Evolutionary conservation across 2,797 vertebrate species (phyloP), one percentile per base, ranked within the genome.

Genomic region (Cichlasoma orientale): DNA sequence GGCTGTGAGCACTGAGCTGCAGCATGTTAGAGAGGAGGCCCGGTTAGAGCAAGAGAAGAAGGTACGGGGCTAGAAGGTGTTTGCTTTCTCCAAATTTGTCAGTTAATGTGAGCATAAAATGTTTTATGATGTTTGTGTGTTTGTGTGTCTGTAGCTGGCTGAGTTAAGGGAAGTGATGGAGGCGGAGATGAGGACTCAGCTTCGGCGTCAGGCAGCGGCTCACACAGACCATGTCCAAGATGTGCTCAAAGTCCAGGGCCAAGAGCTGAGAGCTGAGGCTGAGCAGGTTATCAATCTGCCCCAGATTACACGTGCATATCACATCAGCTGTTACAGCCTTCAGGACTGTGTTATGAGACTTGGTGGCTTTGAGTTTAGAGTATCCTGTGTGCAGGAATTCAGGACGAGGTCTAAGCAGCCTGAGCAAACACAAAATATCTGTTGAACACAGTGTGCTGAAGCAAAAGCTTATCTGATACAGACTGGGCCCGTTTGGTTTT

Each of bases 151-250:
- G 7, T 12, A 99, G 98, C 90, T 97, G 33, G 95, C 96, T 8
- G 97, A 99, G 87, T 90, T 98, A 12, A 95, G 97, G 27, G 98
- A 98, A 23, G 96, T 97, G 89, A 98, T 99, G 97, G 98, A 99
- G 92, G 95, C 80, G 0, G 98, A 99, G 88, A 99, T 99, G 98
- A 96, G 98, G 82, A 99, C 97, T 1, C 98, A 99, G 95, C 96
- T 99, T 0, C 96, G 98, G 38, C 96, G 98, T 16, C 98, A 99
- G 90, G 98, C 98, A 0, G 98, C 98, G 0, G 98, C 98, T 52
- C 98, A 99, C 94, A 97, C 96, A 0, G 98, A 99, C 90, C 98
- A 99, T 3, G 95, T 99, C 78, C 91, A 93, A 33, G 98, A 99
- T 0, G 97, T 99, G 3, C 96, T 99, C 0, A 96, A 96, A 88